Evolutionary conservation across 2,113 vertebrate genomes (phyloP).

Genomic region (Lethenteron reissneri): DNA sequence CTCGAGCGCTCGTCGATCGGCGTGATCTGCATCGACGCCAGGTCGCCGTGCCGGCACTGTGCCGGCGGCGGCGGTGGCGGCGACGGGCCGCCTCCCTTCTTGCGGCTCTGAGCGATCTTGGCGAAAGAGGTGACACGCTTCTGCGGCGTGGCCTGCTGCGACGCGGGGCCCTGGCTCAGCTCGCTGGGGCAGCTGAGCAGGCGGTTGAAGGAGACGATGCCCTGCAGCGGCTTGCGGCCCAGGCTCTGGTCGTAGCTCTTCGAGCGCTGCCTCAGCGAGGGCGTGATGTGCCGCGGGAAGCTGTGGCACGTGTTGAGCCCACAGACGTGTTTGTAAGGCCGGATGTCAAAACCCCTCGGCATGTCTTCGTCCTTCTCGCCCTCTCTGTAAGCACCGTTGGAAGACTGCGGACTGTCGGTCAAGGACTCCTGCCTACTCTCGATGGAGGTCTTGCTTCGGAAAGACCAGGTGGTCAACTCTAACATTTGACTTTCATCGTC

Average conservation of each 20-base stretch:
- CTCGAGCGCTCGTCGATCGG: slow-evolving; percentile 30
- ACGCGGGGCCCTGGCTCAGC: slow-evolving; percentile 40
- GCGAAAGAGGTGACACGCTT: slow-evolving; percentile 75
- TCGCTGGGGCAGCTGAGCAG: slow-evolving; percentile 85
- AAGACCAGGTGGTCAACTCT: no score
- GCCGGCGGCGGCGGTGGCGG: slow-evolving; percentile 14
- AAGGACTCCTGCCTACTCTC: no score
- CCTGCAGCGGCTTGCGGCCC: slow-evolving; percentile 35
- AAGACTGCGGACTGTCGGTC: no score
- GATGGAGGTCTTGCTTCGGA: no score
- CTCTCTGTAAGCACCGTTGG: no score
- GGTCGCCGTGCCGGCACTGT: slow-evolving; percentile 21
- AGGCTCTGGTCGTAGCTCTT: slow-evolving; percentile 85
- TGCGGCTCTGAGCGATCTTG: slow-evolving; percentile 62
- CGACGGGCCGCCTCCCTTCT: slow-evolving; percentile 28
- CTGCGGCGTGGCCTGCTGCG: slow-evolving; percentile 23
- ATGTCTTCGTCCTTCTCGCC: no score
- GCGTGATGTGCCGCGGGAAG: slow-evolving; percentile 24
- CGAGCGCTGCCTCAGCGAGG: slow-evolving; percentile 34
- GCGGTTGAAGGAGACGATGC: slow-evolving; percentile 57
- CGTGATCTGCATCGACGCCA: slow-evolving; percentile 49
- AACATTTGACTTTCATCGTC: no score
- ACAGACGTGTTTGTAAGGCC: no score
- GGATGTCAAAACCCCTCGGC: no score
- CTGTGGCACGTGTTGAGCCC: neutral